Evolutionary conservation across 1,140 invertebrate species (phyloP).

Genomic region (Physella acuta): DNA sequence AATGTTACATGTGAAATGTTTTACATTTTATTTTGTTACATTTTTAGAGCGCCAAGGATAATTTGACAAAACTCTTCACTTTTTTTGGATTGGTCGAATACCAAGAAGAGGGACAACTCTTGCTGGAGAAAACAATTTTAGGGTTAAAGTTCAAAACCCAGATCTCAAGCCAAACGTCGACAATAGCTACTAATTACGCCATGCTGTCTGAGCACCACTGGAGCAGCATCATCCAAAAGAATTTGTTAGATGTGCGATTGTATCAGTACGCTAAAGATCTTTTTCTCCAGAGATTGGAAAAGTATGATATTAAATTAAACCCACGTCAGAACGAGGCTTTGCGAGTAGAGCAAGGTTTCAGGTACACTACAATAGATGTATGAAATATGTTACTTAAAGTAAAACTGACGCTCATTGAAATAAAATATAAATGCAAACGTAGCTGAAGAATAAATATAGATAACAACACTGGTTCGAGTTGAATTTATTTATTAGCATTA

Average conservation of each 20-base stretch:
- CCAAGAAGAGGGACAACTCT: constrained; percentile 88
- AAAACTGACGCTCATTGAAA: too few relatives aligned
- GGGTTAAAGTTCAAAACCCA: constrained; percentile 60
- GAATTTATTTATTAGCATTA: too few relatives aligned
- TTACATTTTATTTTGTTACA: neutral
- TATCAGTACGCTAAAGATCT: constrained; percentile 91
- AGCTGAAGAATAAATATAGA: too few relatives aligned
- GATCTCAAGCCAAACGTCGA: constrained; percentile 48
- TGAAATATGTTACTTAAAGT: too few relatives aligned
- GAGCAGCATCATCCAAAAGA: constrained; percentile 76
- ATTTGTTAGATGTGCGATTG: constrained; percentile 87
- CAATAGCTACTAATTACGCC: constrained; percentile 51
- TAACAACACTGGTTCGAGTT: too few relatives aligned
- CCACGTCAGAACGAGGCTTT: neutral
- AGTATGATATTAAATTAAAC: neutral
- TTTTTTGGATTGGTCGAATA: constrained; percentile 96
- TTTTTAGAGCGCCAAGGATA: constrained; percentile 83
- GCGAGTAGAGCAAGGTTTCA: neutral
- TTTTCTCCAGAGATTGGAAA: constrained; percentile 72
- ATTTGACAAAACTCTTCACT: constrained; percentile 84
- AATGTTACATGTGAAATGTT: too few relatives aligned
- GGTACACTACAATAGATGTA: too few relatives aligned
- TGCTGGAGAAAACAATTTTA: constrained; percentile 95
- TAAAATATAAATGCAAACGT: too few relatives aligned
- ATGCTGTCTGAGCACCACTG: constrained; percentile 68